Evolutionary conservation across 2,113 vertebrate species (phyloP).

Genomic region (Stictonetta naevosa): DNA sequence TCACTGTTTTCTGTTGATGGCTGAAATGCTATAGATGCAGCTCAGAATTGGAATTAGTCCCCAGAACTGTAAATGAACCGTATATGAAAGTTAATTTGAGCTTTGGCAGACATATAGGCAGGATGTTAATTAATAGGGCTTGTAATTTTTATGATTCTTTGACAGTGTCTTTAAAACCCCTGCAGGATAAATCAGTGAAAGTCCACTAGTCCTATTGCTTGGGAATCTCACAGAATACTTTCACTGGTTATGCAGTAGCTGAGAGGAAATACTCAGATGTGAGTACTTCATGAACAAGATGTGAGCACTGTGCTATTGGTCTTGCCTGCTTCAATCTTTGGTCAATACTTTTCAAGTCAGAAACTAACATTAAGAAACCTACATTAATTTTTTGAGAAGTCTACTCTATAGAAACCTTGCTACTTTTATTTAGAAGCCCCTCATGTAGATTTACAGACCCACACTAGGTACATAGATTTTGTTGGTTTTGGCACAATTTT

Average conservation of each 20-base stretch:
- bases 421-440: background rate
- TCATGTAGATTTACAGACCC: background rate
- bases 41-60: background rate
- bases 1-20: background rate
- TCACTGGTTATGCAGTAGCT: background rate
- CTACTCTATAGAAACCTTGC: background rate
- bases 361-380: background rate
- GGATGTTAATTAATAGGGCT: conserved; percentile 23
- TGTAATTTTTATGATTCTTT: conserved; percentile 36
- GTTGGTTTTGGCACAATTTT: background rate
- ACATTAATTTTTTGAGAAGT: background rate
- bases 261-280: background rate
- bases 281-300: background rate
- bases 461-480: background rate
- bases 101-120: conserved; percentile 3
- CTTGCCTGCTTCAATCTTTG: background rate
- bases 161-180: conserved; percentile 34
- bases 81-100: conserved; percentile 28
- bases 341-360: background rate
- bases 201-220: background rate
- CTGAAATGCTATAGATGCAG: background rate
- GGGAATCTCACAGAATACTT: background rate
- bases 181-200: conserved; percentile 13
- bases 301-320: background rate
- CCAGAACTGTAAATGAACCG: background rate